phyloP scores from a whole-genome alignment of 2,888 invertebrate species.

The Caenorhabditis sp. region DNA sequence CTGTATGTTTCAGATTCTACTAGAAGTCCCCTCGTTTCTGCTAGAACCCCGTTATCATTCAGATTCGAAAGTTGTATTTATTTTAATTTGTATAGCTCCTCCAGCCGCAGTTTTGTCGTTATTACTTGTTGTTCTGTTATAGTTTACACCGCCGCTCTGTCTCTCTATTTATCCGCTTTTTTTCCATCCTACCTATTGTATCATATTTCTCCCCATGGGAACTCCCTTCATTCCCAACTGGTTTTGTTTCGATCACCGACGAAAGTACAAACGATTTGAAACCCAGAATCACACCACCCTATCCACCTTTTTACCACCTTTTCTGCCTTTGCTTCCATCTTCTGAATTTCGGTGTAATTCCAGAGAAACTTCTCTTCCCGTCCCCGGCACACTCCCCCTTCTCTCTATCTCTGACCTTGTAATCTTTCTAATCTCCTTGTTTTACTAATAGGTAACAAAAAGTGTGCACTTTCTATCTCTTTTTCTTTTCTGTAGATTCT shows the following conservation, averaged over 20 bases:
- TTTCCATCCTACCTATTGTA: conserved; percentile 18
- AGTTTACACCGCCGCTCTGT: conserved; percentile 12
- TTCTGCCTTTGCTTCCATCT: conserved; percentile 12
- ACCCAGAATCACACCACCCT: not conserved
- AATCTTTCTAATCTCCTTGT: conserved; percentile 27
- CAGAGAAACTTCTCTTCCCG: not conserved
- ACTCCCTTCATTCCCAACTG: conserved; percentile 9
- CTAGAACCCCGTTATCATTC: not conserved
- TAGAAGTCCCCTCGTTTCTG: not conserved
- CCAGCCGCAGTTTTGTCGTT: conserved; percentile 24
- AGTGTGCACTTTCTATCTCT: not conserved
- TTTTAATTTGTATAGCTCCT: conserved; percentile 28
- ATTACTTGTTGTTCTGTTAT: conserved; percentile 49
- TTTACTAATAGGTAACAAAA: conserved; percentile 39
- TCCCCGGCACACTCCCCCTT: not conserved
- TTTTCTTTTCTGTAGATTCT: conserved; percentile 13
- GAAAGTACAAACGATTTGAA: conserved; percentile 49
- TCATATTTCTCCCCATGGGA: conserved; percentile 28
- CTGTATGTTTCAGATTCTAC: conserved; percentile 1
- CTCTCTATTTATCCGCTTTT: conserved; percentile 45
- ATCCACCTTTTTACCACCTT: conserved; percentile 24
- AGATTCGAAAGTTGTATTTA: conserved; percentile 54
- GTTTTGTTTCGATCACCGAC: conserved; percentile 36
- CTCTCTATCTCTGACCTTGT: conserved; percentile 17
- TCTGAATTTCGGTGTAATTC: conserved; percentile 20